Conservation (phyloP, 1,140 invertebrate genomes). For the Heliconius himera region DNA sequence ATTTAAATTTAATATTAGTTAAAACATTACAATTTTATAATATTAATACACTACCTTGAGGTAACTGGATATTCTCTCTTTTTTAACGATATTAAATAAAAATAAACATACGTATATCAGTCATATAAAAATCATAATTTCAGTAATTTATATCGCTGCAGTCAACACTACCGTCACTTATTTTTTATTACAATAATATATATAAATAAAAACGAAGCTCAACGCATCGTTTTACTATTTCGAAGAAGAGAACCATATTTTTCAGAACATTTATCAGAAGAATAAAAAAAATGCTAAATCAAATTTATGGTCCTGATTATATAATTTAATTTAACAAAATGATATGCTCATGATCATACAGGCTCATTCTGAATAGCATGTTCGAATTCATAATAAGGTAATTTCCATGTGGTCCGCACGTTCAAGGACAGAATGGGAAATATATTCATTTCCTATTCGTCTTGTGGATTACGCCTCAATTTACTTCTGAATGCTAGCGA, state of each 20-base stretch:
- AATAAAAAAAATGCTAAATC: not conserved
- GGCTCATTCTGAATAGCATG: not conserved
- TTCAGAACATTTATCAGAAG: too few relatives aligned
- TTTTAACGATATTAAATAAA: too few relatives aligned
- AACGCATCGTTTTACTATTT: not conserved
- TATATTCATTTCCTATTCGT: constrained; percentile 34
- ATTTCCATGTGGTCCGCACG: constrained; percentile 32
- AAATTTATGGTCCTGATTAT: not conserved
- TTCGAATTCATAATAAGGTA: constrained; percentile 17
- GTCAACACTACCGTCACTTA: too few relatives aligned
- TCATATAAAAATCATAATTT: not conserved
- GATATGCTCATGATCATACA: not conserved
- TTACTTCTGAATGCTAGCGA: constrained; percentile 19
- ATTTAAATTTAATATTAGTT: too few relatives aligned
- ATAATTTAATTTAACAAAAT: constrained; percentile 6
- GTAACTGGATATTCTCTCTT: too few relatives aligned
- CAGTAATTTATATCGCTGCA: too few relatives aligned
- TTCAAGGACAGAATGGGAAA: constrained; percentile 34
- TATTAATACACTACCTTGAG: too few relatives aligned
- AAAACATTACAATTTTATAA: too few relatives aligned
- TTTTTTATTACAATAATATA: too few relatives aligned
- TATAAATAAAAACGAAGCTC: too few relatives aligned
- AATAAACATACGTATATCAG: too few relatives aligned
- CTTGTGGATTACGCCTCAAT: constrained; percentile 36
- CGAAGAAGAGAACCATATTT: not conserved